Evolutionary conservation across 2,888 invertebrate genomes (phyloP).

Genomic region (Ariolimax columbianus): DNA sequence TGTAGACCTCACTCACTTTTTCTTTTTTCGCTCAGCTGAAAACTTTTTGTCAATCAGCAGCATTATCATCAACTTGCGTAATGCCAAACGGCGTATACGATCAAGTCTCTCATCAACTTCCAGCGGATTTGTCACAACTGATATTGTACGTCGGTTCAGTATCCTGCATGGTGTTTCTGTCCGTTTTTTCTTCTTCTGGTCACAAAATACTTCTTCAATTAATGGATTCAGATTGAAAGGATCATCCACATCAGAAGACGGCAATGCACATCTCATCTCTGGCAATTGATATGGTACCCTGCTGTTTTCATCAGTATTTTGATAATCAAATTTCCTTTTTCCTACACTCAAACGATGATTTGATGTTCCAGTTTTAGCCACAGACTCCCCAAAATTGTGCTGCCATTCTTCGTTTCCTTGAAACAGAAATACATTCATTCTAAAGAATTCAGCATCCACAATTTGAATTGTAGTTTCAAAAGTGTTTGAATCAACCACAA

Average conservation of each 20-base stretch:
- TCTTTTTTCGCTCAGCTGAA: background rate
- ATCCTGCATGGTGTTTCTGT: background rate
- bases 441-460: background rate
- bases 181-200: background rate
- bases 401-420: background rate
- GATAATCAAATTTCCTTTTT: background rate
- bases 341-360: background rate
- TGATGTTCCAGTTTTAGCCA: background rate
- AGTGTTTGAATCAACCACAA: background rate
- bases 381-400: background rate
- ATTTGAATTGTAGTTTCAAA: background rate
- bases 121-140: background rate
- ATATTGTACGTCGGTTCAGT: background rate
- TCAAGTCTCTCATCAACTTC: background rate
- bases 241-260: background rate
- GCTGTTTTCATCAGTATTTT: background rate
- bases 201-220: background rate
- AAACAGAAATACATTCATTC: background rate
- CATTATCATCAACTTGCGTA: background rate
- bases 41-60: background rate
- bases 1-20: background rate
- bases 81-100: background rate
- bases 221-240: background rate
- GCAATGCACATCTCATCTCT: background rate
- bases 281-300: background rate